These are phyloP conservation scores for Drosophila siamana DNA, from an alignment of 2,888 invertebrate species.

Conservation along the genomic window DNA sequence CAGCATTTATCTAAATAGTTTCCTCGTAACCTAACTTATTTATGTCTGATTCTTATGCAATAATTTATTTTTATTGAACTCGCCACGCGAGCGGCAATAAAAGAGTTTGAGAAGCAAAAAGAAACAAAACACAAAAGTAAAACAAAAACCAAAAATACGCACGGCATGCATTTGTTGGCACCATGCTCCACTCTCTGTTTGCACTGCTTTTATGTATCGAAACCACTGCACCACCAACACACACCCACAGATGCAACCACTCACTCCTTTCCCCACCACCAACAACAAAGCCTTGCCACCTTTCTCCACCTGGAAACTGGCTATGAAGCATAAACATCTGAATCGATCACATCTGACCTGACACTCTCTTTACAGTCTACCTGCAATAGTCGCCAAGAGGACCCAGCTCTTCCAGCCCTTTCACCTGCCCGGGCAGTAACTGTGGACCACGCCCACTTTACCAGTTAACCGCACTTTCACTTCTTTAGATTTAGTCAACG, in stretches of 20 bases:
- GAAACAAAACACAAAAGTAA: background rate
- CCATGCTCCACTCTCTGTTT: constrained; percentile 27
- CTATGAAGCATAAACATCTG: constrained; percentile 34
- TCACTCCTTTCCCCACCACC: constrained; percentile 4
- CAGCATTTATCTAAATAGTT: constrained; percentile 61
- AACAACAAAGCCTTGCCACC: background rate
- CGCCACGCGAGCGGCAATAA: constrained; percentile 56
- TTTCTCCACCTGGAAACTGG: constrained; percentile 35
- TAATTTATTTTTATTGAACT: constrained; percentile 43
- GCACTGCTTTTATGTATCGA: constrained; percentile 58
- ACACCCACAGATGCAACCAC: constrained; percentile 2
- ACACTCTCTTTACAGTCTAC: constrained; percentile 78
- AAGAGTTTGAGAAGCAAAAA: constrained; percentile 35
- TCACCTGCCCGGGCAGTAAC: constrained; percentile 56
- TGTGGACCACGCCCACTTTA: constrained; percentile 54
- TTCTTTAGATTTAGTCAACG: constrained; percentile 47
- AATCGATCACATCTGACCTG: constrained; percentile 63
- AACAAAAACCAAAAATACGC: constrained; percentile 30
- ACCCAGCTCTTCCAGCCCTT: constrained; percentile 61
- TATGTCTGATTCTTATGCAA: constrained; percentile 41
- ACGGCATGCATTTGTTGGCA: constrained; percentile 67
- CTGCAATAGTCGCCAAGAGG: constrained; percentile 69
- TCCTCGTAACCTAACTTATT: constrained; percentile 68
- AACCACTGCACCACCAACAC: constrained; percentile 14
- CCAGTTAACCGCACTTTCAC: constrained; percentile 48